These are phyloP conservation scores for Chrysomallon squamiferum DNA, from an alignment of 1,140 invertebrate species.

Conservation along the genomic window DNA sequence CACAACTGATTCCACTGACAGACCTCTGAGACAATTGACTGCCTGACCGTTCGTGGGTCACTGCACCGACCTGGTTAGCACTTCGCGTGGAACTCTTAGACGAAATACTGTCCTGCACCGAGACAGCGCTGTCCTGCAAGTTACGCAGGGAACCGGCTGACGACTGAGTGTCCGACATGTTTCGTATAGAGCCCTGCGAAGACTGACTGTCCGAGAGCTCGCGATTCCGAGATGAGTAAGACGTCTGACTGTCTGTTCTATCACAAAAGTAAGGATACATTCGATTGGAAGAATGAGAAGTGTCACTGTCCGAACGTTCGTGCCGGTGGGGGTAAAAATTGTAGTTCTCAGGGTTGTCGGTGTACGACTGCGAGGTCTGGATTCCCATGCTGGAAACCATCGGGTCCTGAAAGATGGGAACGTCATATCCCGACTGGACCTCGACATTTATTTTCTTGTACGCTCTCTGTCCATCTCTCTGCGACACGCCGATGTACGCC, in stretches of 20 bases:
- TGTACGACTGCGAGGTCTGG: conserved; percentile 45
- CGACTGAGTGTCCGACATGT: conserved; percentile 58
- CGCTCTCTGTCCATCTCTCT: conserved; percentile 47
- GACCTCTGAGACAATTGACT: conserved; percentile 37
- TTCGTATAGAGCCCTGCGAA: conserved; percentile 62
- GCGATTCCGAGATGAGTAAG: conserved; percentile 48
- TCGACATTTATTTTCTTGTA: conserved; percentile 53
- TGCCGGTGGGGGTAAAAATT: conserved; percentile 41
- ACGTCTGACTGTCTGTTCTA: conserved; percentile 43
- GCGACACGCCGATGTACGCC: conserved; percentile 55
- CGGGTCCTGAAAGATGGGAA: conserved; percentile 15
- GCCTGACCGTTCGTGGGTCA: conserved; percentile 29
- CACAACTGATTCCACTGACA: background rate
- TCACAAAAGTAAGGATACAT: conserved; percentile 25
- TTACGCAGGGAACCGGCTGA: conserved; percentile 58
- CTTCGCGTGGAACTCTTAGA: conserved; percentile 46
- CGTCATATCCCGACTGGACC: conserved; percentile 27
- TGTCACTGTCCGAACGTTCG: conserved; percentile 59
- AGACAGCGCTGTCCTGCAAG: conserved; percentile 46
- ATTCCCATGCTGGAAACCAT: conserved; percentile 23
- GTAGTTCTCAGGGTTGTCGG: conserved; percentile 31
- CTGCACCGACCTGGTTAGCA: conserved; percentile 21
- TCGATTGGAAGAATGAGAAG: conserved; percentile 49
- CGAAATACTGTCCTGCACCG: conserved; percentile 47
- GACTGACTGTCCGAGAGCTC: conserved; percentile 66